Evolutionary conservation across 2,888 invertebrate genomes (phyloP).

Genomic region (Gibbula magus): DNA sequence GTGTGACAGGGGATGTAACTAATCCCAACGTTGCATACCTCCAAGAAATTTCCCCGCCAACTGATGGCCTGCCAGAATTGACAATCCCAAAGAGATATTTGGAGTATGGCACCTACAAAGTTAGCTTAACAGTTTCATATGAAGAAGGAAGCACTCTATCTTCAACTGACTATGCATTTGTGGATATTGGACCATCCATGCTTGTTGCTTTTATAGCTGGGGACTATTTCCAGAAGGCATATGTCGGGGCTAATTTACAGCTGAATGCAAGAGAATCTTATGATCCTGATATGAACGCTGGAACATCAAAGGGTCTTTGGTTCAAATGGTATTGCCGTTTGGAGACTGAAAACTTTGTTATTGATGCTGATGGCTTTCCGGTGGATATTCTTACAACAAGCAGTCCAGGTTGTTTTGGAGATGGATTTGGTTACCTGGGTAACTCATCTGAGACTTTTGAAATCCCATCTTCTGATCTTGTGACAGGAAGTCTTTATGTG

Average conservation of each 20-base stretch:
- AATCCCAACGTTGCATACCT: not conserved
- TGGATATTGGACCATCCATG: slow-evolving; percentile 28
- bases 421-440: slow-evolving; percentile 14
- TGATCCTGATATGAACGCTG: slow-evolving; percentile 32
- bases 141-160: slow-evolving; percentile 16
- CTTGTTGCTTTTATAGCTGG: slow-evolving; percentile 29
- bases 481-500: not conserved
- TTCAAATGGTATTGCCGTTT: slow-evolving; percentile 37
- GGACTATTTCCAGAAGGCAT: slow-evolving; percentile 23
- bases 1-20: not conserved
- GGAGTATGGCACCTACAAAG: slow-evolving; percentile 31
- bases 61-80: slow-evolving; percentile 29
- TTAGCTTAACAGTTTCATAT: slow-evolving; percentile 34
- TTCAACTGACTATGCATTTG: slow-evolving; percentile 25
- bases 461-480: not conserved
- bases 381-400: not conserved
- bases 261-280: slow-evolving; percentile 33
- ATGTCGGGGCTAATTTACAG: not conserved
- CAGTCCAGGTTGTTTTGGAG: slow-evolving; percentile 23
- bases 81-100: slow-evolving; percentile 26
- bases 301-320: not conserved
- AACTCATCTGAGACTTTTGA: not conserved
- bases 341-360: not conserved
- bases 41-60: not conserved
- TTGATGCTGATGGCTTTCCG: not conserved